Evolutionary conservation across 2,113 vertebrate genomes (phyloP).

Genomic region (Sus scrofa): T2T-Sscrofa CM000830.6:45899501-45900000

Average conservation of each 20-base stretch:
- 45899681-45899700: not conserved
- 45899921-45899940: too few relatives aligned
- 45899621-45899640: not conserved
- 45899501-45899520: not conserved
- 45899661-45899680: not conserved
- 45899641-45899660: not conserved
- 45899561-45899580: not conserved
- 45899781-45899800: too few relatives aligned
- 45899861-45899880: too few relatives aligned
- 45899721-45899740: not conserved
- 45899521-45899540: not conserved
- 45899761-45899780: too few relatives aligned
- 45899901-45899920: too few relatives aligned
- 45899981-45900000: too few relatives aligned
- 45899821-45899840: too few relatives aligned
- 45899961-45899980: too few relatives aligned
- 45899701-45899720: not conserved
- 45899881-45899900: too few relatives aligned
- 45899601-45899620: not conserved
- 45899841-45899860: too few relatives aligned
- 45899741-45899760: not conserved
- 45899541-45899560: not conserved
- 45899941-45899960: too few relatives aligned
- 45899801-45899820: too few relatives aligned
- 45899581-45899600: not conserved